These are phyloP conservation scores for Mechanitis messenoides DNA, from an alignment of 2,888 invertebrate species.

Conservation along the genomic window DNA sequence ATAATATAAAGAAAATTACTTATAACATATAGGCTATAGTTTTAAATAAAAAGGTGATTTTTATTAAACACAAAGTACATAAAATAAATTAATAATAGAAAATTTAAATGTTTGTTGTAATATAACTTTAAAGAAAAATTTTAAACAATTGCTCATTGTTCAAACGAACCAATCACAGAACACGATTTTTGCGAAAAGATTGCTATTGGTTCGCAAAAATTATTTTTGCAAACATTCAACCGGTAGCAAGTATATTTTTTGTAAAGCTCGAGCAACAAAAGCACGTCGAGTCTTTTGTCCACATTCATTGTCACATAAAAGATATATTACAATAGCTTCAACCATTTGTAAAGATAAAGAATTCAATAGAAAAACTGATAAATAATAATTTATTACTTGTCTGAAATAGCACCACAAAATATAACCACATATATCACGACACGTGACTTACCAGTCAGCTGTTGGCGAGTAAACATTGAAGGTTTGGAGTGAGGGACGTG, in stretches of 20 bases:
- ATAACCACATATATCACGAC: slow-evolving; percentile 36
- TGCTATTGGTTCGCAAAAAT: slow-evolving; percentile 72
- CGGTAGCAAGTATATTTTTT: slow-evolving; percentile 58
- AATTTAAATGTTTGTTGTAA: slow-evolving; percentile 20
- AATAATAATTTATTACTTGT: slow-evolving; percentile 59
- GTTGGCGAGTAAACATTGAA: slow-evolving; percentile 73
- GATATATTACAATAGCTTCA: slow-evolving; percentile 67
- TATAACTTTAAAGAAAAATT: slow-evolving; percentile 19
- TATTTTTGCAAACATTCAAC: slow-evolving; percentile 60
- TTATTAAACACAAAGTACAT: slow-evolving; percentile 61
- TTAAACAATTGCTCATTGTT: slow-evolving; percentile 56
- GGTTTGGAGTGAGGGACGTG: slow-evolving; percentile 65
- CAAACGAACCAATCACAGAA: slow-evolving; percentile 54
- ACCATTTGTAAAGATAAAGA: slow-evolving; percentile 58
- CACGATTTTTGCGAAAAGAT: slow-evolving; percentile 46
- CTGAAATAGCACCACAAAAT: neutral
- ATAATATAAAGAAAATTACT: slow-evolving; percentile 75
- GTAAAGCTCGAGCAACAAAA: slow-evolving; percentile 48
- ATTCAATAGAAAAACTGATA: slow-evolving; percentile 55
- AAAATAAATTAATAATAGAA: slow-evolving; percentile 35
- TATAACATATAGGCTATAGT: slow-evolving; percentile 61
- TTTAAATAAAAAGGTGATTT: slow-evolving; percentile 65
- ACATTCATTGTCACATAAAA: slow-evolving; percentile 63
- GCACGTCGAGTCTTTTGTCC: slow-evolving; percentile 60
- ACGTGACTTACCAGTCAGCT: slow-evolving; percentile 77